Conservation (phyloP, 2,888 invertebrate species). For the Xestobium rufovillosum region DNA sequence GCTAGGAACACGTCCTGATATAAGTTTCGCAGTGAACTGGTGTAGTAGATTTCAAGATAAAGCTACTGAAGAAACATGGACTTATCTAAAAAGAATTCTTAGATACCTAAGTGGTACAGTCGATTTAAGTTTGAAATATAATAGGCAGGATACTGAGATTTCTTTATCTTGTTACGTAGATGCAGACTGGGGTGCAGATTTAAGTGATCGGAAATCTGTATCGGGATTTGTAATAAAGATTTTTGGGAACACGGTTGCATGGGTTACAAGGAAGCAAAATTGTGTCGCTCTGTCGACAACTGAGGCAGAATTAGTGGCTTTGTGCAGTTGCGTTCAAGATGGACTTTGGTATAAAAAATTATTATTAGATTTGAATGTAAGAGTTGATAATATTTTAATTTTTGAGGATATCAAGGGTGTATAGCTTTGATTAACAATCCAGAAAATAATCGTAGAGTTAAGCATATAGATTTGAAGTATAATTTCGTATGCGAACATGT, state of each 20-base stretch:
- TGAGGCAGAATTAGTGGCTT: conserved; percentile 12
- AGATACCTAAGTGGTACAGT: conserved; percentile 19
- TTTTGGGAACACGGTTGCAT: conserved; percentile 14
- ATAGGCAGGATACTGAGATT: conserved; percentile 8
- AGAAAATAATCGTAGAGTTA: conserved; percentile 15
- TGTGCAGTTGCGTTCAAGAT: conserved; percentile 9
- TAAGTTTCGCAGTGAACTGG: conserved; percentile 13
- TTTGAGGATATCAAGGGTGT: conserved; percentile 19
- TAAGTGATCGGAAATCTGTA: conserved; percentile 16
- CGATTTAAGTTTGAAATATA: conserved; percentile 12
- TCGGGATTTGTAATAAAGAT: conserved; percentile 11
- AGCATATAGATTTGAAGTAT: conserved; percentile 19
- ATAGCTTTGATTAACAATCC: conserved; percentile 18
- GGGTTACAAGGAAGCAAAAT: conserved; percentile 15
- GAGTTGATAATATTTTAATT: conserved; percentile 9
- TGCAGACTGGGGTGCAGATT: conserved; percentile 18
- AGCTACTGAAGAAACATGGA: conserved; percentile 16
- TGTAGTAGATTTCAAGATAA: conserved; percentile 13
- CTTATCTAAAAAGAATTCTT: conserved; percentile 14
- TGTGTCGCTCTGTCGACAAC: conserved; percentile 12
- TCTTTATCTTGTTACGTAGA: conserved; percentile 11
- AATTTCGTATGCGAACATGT: conserved; percentile 20
- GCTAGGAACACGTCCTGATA: conserved; percentile 14
- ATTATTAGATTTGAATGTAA: conserved; percentile 3
- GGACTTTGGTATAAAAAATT: conserved; percentile 12